These are phyloP conservation scores for Crepidodera aurea DNA, from an alignment of 2,888 invertebrate genomes.

Conservation along the genomic window DNA sequence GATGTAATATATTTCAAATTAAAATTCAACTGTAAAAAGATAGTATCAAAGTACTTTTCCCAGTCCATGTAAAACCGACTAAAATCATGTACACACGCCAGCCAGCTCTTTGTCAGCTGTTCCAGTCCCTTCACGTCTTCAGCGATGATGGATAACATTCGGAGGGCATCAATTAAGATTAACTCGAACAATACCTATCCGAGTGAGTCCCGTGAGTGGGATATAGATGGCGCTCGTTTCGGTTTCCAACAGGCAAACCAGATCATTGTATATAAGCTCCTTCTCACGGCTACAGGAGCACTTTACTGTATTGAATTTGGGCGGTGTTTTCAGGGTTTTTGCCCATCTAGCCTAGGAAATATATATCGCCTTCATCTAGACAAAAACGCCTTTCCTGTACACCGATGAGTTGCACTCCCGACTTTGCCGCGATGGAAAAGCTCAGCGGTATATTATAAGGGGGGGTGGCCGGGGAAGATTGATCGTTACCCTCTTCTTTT, in stretches of 20 bases:
- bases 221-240: slow-evolving; percentile 35
- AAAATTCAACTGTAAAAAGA: too few species aligned
- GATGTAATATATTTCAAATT: too few species aligned
- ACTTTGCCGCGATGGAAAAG: slow-evolving; percentile 37
- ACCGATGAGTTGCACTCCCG: slow-evolving; percentile 44
- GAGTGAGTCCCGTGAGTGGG: slow-evolving; percentile 45
- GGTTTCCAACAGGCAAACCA: slow-evolving; percentile 36
- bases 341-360: slow-evolving; percentile 49
- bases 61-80: neutral
- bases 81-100: slow-evolving; percentile 2
- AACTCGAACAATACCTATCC: slow-evolving; percentile 61
- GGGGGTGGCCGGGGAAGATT: slow-evolving; percentile 18
- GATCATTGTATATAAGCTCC: slow-evolving; percentile 46
- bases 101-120: neutral
- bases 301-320: slow-evolving; percentile 63
- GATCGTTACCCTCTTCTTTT: slow-evolving; percentile 9
- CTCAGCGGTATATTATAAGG: slow-evolving; percentile 21
- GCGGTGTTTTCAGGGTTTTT: slow-evolving; percentile 56
- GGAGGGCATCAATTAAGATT: slow-evolving; percentile 62
- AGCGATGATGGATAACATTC: slow-evolving; percentile 62
- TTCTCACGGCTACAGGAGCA: slow-evolving; percentile 54
- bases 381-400: slow-evolving; percentile 39
- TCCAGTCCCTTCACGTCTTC: slow-evolving; percentile 46
- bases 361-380: slow-evolving; percentile 46
- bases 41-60: neutral